Conservation (phyloP, 2,888 invertebrate species). For the Drosophila robusta region DNA sequence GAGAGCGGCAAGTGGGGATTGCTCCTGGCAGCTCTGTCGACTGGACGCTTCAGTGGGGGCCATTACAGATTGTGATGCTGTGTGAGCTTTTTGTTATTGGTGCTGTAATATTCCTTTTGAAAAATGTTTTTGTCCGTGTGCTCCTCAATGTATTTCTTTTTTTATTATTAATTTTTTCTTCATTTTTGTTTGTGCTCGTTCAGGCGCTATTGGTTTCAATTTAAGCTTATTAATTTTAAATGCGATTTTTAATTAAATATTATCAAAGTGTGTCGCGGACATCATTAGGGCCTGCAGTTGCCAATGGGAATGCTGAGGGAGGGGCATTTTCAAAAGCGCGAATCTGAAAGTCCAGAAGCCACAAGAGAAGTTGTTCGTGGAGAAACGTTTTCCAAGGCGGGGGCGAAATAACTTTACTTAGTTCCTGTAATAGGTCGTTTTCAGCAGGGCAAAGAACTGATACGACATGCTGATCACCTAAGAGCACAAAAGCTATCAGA, state of each 20-base stretch:
- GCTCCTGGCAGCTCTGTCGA: conserved; percentile 9
- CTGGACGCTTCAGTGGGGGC: conserved; percentile 31
- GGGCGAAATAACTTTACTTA: conserved; percentile 8
- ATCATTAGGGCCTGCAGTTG: conserved; percentile 42
- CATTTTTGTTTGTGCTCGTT: conserved; percentile 49
- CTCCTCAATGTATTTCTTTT: conserved; percentile 25
- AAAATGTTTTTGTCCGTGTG: conserved; percentile 61
- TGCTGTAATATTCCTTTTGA: conserved; percentile 74
- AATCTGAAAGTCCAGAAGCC: neutral
- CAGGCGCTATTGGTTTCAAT: conserved; percentile 74
- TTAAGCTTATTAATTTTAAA: conserved; percentile 78
- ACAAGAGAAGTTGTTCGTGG: no score
- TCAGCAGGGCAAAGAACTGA: conserved; percentile 76
- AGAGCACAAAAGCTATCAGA: neutral
- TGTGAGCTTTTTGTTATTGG: conserved; percentile 44
- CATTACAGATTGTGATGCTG: conserved; percentile 36
- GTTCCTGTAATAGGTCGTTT: conserved; percentile 59
- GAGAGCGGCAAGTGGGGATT: conserved; percentile 22
- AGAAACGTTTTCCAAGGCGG: no score
- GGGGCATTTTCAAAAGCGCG: no score
- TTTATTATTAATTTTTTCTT: conserved; percentile 9
- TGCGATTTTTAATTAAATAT: conserved; percentile 76
- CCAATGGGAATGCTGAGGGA: neutral
- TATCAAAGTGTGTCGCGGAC: conserved; percentile 63
- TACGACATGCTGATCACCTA: conserved; percentile 81